Conservation (phyloP, 2,113 vertebrate species). For the Nasalis larvatus region DNA sequence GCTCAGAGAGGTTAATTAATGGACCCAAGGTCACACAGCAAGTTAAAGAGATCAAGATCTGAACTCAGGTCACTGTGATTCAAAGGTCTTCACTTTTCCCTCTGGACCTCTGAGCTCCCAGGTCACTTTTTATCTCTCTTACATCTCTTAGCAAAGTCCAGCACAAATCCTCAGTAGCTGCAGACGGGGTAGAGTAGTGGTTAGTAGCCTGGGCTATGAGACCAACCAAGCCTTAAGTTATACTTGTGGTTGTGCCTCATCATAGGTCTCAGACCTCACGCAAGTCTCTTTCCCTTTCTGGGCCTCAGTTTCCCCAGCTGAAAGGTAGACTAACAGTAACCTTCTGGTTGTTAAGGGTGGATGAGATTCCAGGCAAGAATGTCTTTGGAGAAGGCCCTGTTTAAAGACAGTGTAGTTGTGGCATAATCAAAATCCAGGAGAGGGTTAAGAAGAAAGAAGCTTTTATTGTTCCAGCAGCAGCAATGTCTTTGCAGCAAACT, state of each 20-base stretch:
- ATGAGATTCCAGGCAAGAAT: background rate
- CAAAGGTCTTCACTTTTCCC: background rate
- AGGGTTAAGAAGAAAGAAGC: constrained; percentile 61
- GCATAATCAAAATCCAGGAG: background rate
- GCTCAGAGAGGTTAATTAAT: background rate
- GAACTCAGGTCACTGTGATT: background rate
- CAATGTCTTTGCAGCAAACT: constrained; percentile 30
- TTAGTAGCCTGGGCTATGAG: background rate
- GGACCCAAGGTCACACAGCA: background rate
- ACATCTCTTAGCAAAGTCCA: background rate
- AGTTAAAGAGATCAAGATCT: background rate
- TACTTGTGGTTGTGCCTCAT: background rate
- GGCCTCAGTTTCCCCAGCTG: background rate
- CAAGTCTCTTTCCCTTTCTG: background rate
- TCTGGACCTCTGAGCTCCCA: background rate
- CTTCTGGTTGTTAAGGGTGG: background rate
- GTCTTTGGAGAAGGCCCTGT: background rate
- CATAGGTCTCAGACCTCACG: background rate
- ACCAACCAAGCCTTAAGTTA: background rate
- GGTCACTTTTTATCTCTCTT: background rate
- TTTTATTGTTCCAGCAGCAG: background rate
- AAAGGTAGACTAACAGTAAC: background rate
- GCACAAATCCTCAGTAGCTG: background rate
- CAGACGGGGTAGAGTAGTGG: background rate
- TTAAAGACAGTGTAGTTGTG: background rate